Conservation (phyloP, 2,888 invertebrate genomes). For the Drosophila nigricruria region DNA sequence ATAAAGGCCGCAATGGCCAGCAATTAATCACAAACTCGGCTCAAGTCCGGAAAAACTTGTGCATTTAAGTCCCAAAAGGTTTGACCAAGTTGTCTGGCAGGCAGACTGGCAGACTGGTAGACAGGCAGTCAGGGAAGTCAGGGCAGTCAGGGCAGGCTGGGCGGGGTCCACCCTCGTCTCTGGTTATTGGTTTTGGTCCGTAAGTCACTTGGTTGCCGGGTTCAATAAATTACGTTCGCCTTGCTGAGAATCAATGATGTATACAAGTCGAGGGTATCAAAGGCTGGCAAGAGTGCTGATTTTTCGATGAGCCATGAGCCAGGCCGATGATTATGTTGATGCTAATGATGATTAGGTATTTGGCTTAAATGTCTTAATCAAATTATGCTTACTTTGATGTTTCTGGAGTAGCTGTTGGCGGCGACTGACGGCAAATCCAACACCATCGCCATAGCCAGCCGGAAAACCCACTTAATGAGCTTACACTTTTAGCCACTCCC, state of each 20-base stretch:
- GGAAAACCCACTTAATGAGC: slow-evolving; percentile 76
- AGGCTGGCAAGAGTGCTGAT: slow-evolving; percentile 56
- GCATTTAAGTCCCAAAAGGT: slow-evolving; percentile 69
- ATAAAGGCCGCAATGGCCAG: slow-evolving; percentile 53
- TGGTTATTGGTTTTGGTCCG: slow-evolving; percentile 32
- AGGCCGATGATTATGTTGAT: slow-evolving; percentile 71
- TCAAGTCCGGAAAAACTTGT: slow-evolving; percentile 64
- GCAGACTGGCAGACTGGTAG: slow-evolving; percentile 16
- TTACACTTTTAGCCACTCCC: slow-evolving; percentile 63
- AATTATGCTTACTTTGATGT: slow-evolving; percentile 83
- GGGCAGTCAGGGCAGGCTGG: background rate
- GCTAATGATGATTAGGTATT: slow-evolving; percentile 80
- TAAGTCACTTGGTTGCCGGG: slow-evolving; percentile 55
- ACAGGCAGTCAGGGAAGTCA: slow-evolving; percentile 9
- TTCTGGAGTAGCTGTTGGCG: slow-evolving; percentile 43
- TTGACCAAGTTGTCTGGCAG: slow-evolving; percentile 30
- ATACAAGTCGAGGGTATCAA: slow-evolving; percentile 66
- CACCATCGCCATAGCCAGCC: slow-evolving; percentile 16
- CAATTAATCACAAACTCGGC: slow-evolving; percentile 71
- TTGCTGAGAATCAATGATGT: slow-evolving; percentile 68
- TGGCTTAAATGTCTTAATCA: slow-evolving; percentile 82
- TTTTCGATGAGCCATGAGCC: slow-evolving; percentile 51
- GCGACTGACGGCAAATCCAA: slow-evolving; percentile 36
- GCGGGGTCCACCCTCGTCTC: slow-evolving; percentile 20
- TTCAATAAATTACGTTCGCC: slow-evolving; percentile 73